phyloP scores from a whole-genome alignment of 2,113 vertebrate genomes.

The Pterocles gutturalis region DNA sequence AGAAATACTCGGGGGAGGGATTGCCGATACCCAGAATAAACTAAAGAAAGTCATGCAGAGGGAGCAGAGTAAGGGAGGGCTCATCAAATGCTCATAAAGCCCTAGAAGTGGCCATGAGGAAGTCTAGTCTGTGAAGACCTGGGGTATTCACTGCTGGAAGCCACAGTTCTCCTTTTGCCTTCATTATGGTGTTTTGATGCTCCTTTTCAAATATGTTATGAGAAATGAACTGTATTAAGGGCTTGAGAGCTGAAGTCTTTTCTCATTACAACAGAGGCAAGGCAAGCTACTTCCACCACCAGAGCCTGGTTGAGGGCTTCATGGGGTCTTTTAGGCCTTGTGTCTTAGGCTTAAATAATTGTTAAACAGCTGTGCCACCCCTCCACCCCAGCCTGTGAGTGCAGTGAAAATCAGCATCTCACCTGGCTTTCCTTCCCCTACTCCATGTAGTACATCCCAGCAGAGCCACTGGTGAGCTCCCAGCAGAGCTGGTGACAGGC shows the following conservation, averaged over 20 bases:
- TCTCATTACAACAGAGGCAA: neutral
- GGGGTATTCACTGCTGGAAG: neutral
- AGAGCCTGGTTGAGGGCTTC: neutral
- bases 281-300: neutral
- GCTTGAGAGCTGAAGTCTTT: neutral
- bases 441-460: accelerated
- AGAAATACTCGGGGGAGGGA: neutral
- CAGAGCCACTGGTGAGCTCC: neutral
- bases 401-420: neutral
- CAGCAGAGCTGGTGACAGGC: neutral
- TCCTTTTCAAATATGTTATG: neutral
- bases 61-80: neutral
- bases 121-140: neutral
- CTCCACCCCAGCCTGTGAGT: neutral
- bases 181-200: neutral
- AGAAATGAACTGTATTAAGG: neutral
- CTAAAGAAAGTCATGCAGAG: neutral
- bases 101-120: neutral
- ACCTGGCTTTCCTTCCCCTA: neutral
- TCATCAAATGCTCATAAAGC: neutral
- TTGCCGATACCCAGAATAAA: neutral
- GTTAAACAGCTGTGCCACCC: neutral
- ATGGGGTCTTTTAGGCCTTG: accelerated
- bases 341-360: neutral
- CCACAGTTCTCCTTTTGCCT: neutral